phyloP scores from a whole-genome alignment of 1,140 invertebrate genomes.

The Drosophila azteca region DNA sequence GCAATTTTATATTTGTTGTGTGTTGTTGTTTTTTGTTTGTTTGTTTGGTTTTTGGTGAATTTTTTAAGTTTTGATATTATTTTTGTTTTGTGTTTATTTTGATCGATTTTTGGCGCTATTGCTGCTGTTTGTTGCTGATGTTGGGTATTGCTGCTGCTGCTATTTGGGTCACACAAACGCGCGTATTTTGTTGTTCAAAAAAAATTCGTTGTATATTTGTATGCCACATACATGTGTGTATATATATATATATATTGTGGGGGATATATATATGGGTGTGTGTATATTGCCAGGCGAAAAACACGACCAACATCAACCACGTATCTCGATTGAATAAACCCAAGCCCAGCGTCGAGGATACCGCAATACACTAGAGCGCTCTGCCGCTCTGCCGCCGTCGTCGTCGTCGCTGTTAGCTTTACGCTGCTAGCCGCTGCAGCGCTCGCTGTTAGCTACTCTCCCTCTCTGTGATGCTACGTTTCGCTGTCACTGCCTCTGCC shows the following conservation, averaged over 20 bases:
- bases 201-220: slow-evolving; percentile 38
- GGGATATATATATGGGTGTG: slow-evolving; percentile 24
- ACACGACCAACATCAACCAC: slow-evolving; percentile 84
- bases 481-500: slow-evolving; percentile 6
- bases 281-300: slow-evolving; percentile 74
- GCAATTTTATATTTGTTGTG: slow-evolving; percentile 10
- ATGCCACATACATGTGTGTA: slow-evolving; percentile 31
- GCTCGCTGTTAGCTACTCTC: slow-evolving; percentile 14
- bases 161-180: slow-evolving; percentile 57
- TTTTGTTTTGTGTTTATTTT: slow-evolving; percentile 38
- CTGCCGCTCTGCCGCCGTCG: slow-evolving; percentile 21
- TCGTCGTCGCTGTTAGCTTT: slow-evolving; percentile 5
- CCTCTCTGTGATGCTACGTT: slow-evolving; percentile 1
- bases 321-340: slow-evolving; percentile 84
- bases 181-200: slow-evolving; percentile 53
- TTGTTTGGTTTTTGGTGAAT: slow-evolving; percentile 51
- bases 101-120: slow-evolving; percentile 27
- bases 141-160: slow-evolving; percentile 18
- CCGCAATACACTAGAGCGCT: slow-evolving; percentile 74
- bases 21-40: slow-evolving; percentile 31
- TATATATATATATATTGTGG: slow-evolving; percentile 3
- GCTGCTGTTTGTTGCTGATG: slow-evolving; percentile 16
- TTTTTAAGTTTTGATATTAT: slow-evolving; percentile 27
- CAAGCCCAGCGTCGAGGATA: slow-evolving; percentile 83
- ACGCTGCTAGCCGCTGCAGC: slow-evolving; percentile 8